These are phyloP conservation scores for Ichneumoninae sp. DNA, from an alignment of 2,888 invertebrate species.

Conservation along the genomic window DNA sequence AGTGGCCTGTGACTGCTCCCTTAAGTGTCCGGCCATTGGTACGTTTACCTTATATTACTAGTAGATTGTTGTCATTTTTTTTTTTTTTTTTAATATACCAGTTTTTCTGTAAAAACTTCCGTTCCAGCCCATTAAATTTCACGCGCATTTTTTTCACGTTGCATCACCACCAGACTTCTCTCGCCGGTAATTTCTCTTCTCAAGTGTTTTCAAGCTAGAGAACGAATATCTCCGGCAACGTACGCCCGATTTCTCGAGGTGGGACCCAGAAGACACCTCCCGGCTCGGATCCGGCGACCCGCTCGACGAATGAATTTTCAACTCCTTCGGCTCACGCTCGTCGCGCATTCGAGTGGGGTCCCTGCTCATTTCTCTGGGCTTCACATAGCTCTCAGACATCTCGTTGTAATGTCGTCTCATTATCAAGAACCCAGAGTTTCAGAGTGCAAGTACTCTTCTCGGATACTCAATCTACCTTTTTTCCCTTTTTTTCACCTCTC, in stretches of 20 bases:
- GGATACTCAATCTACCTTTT: conserved; percentile 55
- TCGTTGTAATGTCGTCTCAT: conserved; percentile 71
- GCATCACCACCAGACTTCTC: too few species aligned
- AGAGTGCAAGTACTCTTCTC: conserved; percentile 45
- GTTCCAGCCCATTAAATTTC: too few species aligned
- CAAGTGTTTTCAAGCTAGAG: not conserved
- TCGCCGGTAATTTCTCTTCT: too few species aligned
- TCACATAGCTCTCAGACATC: conserved; percentile 39
- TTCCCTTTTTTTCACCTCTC: conserved; percentile 40
- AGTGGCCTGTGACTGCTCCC: too few species aligned
- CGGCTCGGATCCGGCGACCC: not conserved
- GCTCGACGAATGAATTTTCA: conserved; percentile 31
- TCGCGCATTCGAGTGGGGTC: conserved; percentile 25
- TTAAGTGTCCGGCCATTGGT: too few species aligned
- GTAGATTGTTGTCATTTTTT: too few species aligned
- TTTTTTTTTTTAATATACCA: too few species aligned
- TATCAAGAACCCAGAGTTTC: conserved; percentile 65
- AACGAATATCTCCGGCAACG: not conserved
- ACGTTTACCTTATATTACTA: too few species aligned
- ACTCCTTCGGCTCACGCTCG: conserved; percentile 20
- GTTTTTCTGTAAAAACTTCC: too few species aligned
- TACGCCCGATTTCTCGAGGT: not conserved
- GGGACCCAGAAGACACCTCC: not conserved
- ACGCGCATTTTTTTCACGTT: too few species aligned
- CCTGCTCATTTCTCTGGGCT: conserved; percentile 31